Evolutionary conservation across 2,888 invertebrate genomes (phyloP).

Genomic region (Eupithecia tripunctaria): DNA sequence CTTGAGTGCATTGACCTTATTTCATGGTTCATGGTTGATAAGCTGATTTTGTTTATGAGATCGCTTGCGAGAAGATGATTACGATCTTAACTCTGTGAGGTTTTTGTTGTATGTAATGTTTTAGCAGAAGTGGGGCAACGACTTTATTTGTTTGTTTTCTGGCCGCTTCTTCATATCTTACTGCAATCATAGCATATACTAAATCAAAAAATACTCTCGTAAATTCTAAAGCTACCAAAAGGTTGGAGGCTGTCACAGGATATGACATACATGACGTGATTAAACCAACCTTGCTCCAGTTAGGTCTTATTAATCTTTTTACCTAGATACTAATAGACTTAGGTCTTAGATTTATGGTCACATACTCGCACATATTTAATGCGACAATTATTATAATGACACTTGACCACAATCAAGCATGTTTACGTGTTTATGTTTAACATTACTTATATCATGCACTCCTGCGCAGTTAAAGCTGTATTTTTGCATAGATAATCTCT

Average conservation of each 20-base stretch:
- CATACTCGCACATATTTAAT: constrained; percentile 29
- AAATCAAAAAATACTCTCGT: neutral
- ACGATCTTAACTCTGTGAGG: neutral
- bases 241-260: neutral
- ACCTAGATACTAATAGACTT: constrained; percentile 7
- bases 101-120: neutral
- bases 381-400: constrained; percentile 38
- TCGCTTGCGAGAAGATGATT: constrained; percentile 13
- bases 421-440: constrained; percentile 21
- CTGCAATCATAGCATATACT: neutral
- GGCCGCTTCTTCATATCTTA: neutral
- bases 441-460: constrained; percentile 19
- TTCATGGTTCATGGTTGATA: constrained; percentile 20
- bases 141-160: neutral
- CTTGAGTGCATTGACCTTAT: constrained; percentile 26
- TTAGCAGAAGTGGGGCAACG: neutral
- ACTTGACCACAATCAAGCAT: constrained; percentile 25
- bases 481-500: constrained; percentile 25
- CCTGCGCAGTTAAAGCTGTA: constrained; percentile 15
- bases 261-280: neutral
- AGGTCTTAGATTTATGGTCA: neutral
- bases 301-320: constrained; percentile 8
- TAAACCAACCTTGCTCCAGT: neutral
- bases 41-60: constrained; percentile 21
- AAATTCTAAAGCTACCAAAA: neutral